Evolutionary conservation across 2,113 vertebrate genomes (phyloP).

Genomic region (Proteles cristata): DNA sequence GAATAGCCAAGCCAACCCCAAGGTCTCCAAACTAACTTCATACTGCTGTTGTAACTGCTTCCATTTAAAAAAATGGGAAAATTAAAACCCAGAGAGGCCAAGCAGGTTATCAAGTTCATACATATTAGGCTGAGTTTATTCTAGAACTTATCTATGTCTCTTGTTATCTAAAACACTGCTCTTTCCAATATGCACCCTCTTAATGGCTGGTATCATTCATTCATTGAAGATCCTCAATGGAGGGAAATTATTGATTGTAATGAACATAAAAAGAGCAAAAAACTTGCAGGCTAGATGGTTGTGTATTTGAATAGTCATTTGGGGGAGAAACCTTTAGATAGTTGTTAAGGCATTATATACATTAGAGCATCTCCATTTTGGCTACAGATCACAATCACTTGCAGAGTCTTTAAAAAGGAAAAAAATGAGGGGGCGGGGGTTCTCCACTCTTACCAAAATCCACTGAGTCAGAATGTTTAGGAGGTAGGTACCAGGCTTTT

Average conservation of each 20-base stretch:
- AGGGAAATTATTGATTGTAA: conserved; percentile 42
- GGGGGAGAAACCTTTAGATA: conserved; percentile 32
- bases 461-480: background rate
- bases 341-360: background rate
- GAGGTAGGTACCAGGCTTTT: background rate
- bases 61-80: background rate
- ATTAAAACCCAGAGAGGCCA: background rate
- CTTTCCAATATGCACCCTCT: background rate
- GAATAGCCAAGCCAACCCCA: background rate
- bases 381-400: background rate
- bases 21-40: background rate
- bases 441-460: background rate
- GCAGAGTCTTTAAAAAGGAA: background rate
- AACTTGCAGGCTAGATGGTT: background rate
- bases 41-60: background rate
- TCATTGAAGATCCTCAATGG: background rate
- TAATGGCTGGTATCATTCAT: background rate
- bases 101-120: background rate
- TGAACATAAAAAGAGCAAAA: conserved; percentile 31
- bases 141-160: background rate
- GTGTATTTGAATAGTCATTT: background rate
- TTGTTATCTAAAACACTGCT: conserved; percentile 20
- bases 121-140: background rate
- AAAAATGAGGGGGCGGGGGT: background rate
- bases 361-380: background rate